Conservation (phyloP, 2,888 invertebrate species). For the Eupithecia inturbata region DNA sequence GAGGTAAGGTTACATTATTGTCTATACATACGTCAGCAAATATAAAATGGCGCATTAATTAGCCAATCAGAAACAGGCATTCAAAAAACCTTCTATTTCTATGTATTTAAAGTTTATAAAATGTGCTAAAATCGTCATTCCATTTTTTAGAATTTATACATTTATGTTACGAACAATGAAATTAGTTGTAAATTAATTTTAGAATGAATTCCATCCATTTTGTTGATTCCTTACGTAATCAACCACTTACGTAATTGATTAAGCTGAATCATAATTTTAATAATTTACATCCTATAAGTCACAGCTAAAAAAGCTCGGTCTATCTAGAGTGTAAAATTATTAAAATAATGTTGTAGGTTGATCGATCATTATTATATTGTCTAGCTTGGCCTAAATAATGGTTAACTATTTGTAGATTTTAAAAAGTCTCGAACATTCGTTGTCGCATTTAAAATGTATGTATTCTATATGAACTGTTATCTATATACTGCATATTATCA, state of each 20-base stretch:
- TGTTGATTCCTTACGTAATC: too few relatives aligned
- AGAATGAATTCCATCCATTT: conserved; percentile 65
- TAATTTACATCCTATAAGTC: background rate
- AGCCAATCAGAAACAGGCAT: background rate
- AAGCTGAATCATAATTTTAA: background rate
- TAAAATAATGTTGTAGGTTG: background rate
- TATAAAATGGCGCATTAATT: conserved; percentile 8
- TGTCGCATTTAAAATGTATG: conserved; percentile 27
- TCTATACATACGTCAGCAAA: background rate
- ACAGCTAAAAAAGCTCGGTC: background rate
- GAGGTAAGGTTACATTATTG: background rate
- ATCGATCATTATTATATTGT: background rate
- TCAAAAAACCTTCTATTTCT: background rate
- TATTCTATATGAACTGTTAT: conserved; percentile 16
- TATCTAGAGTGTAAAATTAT: background rate
- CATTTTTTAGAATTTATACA: conserved; percentile 29
- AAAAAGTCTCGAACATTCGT: conserved; percentile 20
- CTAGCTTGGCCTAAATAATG: conserved; percentile 3
- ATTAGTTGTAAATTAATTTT: conserved; percentile 55
- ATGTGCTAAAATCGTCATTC: conserved; percentile 26
- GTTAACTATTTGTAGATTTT: conserved; percentile 7
- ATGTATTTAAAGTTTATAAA: conserved; percentile 13
- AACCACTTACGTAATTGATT: conserved; percentile 1
- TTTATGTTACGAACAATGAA: conserved; percentile 61
- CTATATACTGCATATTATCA: conserved; percentile 1